phyloP scores from a whole-genome alignment of 2,888 invertebrate genomes.

The Caenorhabditis virilis region DNA sequence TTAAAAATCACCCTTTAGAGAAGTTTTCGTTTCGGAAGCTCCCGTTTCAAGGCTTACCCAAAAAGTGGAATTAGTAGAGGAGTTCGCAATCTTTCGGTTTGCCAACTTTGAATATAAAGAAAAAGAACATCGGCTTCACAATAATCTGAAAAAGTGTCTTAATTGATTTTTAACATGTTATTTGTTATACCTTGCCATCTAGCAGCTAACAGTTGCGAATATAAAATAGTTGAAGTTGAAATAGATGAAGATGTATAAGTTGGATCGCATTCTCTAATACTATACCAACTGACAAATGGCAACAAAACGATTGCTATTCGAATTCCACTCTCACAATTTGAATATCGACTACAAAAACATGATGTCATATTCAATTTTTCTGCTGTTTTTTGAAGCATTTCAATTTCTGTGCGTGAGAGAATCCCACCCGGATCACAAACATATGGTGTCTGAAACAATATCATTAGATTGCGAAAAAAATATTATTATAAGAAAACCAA shows the following conservation, averaged over 20 bases:
- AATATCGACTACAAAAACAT: slow-evolving; percentile 42
- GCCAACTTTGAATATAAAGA: slow-evolving; percentile 45
- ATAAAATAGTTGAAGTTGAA: slow-evolving; percentile 33
- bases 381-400: slow-evolving; percentile 44
- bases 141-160: slow-evolving; percentile 21
- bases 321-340: slow-evolving; percentile 15
- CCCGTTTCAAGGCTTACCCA: slow-evolving; percentile 13
- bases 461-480: not conserved
- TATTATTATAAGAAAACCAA: not conserved
- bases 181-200: slow-evolving; percentile 23
- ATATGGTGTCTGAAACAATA: slow-evolving; percentile 37
- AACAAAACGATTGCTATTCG: slow-evolving; percentile 26
- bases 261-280: slow-evolving; percentile 34
- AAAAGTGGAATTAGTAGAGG: slow-evolving; percentile 38
- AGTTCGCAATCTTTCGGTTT: slow-evolving; percentile 29
- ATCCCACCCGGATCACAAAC: slow-evolving; percentile 53
- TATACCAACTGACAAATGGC: slow-evolving; percentile 33
- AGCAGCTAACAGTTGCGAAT: slow-evolving; percentile 31
- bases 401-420: slow-evolving; percentile 48
- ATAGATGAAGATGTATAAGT: slow-evolving; percentile 22
- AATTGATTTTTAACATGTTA: not conserved
- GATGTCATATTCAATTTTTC: slow-evolving; percentile 46
- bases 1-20: no score
- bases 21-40: no score
- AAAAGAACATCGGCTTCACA: slow-evolving; percentile 49